Base-by-base conservation (phyloP, 2,113 vertebrate species). In the Ammodytes dubius region DNA sequence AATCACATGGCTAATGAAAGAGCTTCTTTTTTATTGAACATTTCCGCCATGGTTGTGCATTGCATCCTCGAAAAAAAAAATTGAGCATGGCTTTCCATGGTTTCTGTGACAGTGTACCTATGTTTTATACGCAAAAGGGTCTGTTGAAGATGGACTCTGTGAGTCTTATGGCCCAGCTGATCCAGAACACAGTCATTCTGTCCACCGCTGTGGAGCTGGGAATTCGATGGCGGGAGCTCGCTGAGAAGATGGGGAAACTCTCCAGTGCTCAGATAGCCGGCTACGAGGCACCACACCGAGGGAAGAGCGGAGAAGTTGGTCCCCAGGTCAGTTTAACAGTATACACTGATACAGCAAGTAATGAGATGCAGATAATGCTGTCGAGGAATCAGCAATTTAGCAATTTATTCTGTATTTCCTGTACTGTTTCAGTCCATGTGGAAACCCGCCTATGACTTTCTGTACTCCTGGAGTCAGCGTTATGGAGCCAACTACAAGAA, bases 391-490 rank as follows among this genome's bases (percentile, higher is more conserved):
- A 27, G 27, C 27, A 27, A 27, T 4, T n/a, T 40, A 27, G 27
- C 53, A 8, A 50, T 46, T 3, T 11, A 50, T 75, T 74, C 13
- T 37, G 12, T 10, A 8, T 75, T 67, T 61, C 58, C 45, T 81
- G 27, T 73, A 78, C 13, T 59, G n/a, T 82, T 93, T 13, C 83
- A 99, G 98, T 96, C 96, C 53, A 98, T 98, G 97, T 99, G 98
- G 98, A 99, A 99, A 82, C 98, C 98, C 83, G 98, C 98, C 7
- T 99, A 98, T 86, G 98, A 99, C 91, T 99, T 99, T 88, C 95
- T 99, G 7, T 97, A 97, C 72, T 95, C 96, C 0, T 99, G 98
- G 98, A 96, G 96, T 76, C 93, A 95, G 82, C 95, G 94, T 61
- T 98, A 98, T 2, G 97, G 97, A 83, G 95, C 96, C 1, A 95